These are phyloP conservation scores for Phymanthus crucifer DNA, from an alignment of 92 coral and sea anemone species.

Conservation along the genomic window DNA sequence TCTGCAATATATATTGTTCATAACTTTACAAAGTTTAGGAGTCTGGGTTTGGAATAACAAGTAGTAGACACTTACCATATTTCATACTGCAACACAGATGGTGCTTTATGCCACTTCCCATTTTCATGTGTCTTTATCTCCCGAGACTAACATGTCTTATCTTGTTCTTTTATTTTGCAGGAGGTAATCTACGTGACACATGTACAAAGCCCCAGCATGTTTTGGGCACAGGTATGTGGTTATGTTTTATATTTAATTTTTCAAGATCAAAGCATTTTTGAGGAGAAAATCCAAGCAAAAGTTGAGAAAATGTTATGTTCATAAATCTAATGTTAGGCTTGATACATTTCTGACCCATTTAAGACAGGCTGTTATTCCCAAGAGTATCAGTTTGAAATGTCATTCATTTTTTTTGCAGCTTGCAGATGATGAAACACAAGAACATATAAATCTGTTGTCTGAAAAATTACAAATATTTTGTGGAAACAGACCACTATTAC, in stretches of 20 bases:
- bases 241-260: too few species aligned
- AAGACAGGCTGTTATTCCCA: not conserved
- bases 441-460: conserved; percentile 45
- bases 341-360: not conserved
- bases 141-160: not conserved
- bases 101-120: not conserved
- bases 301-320: too few species aligned
- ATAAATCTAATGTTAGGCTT: too few species aligned
- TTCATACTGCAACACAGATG: not conserved
- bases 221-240: conserved; percentile 86
- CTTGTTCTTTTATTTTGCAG: conserved; percentile 35
- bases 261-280: too few species aligned
- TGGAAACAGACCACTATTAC: conserved; percentile 68
- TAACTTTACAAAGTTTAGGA: not conserved
- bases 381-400: too few species aligned
- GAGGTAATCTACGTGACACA: conserved; percentile 64
- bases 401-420: conserved; percentile 22
- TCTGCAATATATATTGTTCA: too few species aligned
- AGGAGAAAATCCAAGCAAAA: too few species aligned
- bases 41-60: too few species aligned
- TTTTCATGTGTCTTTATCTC: not conserved
- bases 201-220: conserved; percentile 66
- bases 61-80: too few species aligned
- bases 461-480: conserved; percentile 65
- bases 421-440: conserved; percentile 47